Evolutionary conservation across 2,888 invertebrate species (phyloP).

Genomic region (Neelides folsomi): DNA sequence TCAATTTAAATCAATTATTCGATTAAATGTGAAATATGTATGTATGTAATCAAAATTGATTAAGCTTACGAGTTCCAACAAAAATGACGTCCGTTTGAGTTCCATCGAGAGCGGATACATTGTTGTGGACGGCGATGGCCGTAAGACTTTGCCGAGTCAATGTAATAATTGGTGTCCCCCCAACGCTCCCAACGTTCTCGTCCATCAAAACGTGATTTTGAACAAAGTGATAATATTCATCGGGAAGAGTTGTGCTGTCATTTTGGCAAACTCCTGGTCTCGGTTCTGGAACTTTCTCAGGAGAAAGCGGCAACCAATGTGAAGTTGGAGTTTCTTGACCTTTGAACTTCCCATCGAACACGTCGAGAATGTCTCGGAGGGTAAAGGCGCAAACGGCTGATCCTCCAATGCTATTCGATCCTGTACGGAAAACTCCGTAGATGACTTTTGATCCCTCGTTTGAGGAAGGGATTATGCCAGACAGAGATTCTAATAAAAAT

Average conservation of each 20-base stretch:
- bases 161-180: constrained; percentile 84
- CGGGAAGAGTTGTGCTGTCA: constrained; percentile 75
- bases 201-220: constrained; percentile 96
- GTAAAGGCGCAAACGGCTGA: constrained; percentile 95
- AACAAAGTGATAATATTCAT: constrained; percentile 87
- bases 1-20: no score
- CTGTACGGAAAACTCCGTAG: constrained; percentile 94
- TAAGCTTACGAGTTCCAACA: constrained; percentile 67
- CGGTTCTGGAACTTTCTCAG: constrained; percentile 79
- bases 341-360: constrained; percentile 94
- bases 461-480: constrained; percentile 73
- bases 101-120: constrained; percentile 85
- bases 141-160: constrained; percentile 56
- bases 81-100: constrained; percentile 92
- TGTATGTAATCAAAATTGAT: no score
- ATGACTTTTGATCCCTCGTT: constrained; percentile 64
- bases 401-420: constrained; percentile 83
- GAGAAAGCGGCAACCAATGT: constrained; percentile 88
- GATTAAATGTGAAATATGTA: no score
- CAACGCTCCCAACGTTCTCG: constrained; percentile 84
- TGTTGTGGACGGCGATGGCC: constrained; percentile 90
- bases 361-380: constrained; percentile 82
- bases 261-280: constrained; percentile 88
- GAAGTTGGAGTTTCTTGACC: constrained; percentile 79
- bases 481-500: constrained; percentile 68